These are phyloP conservation scores for Ferrisia virgata DNA, from an alignment of 2,888 invertebrate genomes.

Conservation along the genomic window DNA sequence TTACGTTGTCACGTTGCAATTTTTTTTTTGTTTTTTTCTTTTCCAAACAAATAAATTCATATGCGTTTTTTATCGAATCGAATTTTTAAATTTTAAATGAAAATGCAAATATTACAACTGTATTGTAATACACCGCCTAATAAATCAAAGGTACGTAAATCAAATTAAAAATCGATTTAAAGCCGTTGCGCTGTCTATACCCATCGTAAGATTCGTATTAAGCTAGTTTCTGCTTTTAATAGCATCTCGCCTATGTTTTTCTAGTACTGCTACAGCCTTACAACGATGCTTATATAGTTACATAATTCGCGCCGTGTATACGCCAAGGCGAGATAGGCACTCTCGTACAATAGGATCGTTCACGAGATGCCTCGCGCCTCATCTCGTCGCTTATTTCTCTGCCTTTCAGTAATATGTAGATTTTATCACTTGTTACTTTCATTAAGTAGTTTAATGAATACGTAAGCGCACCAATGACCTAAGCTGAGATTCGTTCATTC, in stretches of 20 bases:
- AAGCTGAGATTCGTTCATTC: neutral
- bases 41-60: neutral
- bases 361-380: neutral
- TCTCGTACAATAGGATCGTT: too few relatives aligned
- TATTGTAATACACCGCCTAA: conserved; percentile 5
- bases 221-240: neutral
- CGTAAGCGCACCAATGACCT: neutral
- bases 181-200: too few relatives aligned
- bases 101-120: conserved; percentile 35
- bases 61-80: neutral
- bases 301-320: conserved; percentile 15
- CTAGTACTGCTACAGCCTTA: neutral
- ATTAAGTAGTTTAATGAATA: conserved; percentile 10
- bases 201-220: neutral
- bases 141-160: conserved; percentile 12
- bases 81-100: neutral
- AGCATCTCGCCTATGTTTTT: neutral
- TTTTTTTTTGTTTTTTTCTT: neutral
- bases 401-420: neutral
- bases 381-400: neutral
- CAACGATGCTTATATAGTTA: neutral
- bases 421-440: conserved; percentile 25
- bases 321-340: neutral
- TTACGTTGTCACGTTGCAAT: too few relatives aligned
- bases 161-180: too few relatives aligned